Base-by-base conservation (phyloP, 2,888 invertebrate genomes). In the Leucophora obtusa region DNA sequence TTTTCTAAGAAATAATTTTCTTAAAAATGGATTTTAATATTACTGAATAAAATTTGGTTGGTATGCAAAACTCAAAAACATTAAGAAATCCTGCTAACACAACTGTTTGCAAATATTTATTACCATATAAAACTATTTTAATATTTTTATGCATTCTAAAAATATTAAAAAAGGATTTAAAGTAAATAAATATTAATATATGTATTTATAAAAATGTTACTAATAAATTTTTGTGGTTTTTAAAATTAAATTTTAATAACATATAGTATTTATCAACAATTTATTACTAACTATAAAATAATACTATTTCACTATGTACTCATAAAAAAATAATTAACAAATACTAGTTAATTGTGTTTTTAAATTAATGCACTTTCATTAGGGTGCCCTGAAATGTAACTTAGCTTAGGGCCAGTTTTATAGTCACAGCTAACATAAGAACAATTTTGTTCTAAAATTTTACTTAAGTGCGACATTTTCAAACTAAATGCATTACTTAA, bases 101-200 rank as follows among this genome's bases (percentile, higher is more conserved):
- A 38, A 10, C 1, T 47, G 4, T n/a, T n/a, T 47, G 43, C 6
- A n/a, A 47, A 47, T 47, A n/a, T 14, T 47, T 47, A n/a, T 28
- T 2, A 47, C n/a, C 43, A 47, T 6, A 47, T 47, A 10, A 47
- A 47, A 47, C 14, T n/a, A 47, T n/a, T 47, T 47, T 47, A 6
- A 47, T 47, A 47, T 15, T 47, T 63, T 77, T 77, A n/a, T n/a
- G n/a, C n/a, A n/a, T 59, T 63, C 71, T 59, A 53, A 50, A 72
- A 68, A 72, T 56, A 66, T 60, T 66, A 60, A 60, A 70, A 77
- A 71, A 28, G 60, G 54, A 77, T 72, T 78, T 77, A 66, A 66
- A 54, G 17, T 60, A 15, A 43, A 66, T 66, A 72, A 77, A 77
- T 72, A 54, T 54, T 18, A 71, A 56, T 77, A 59, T n/a, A n/a